A percentile compares a stretch with the other conserved stretches of the same genome.
Conservation (phyloP, 2,888 invertebrate genomes). For the Polydrusus cervinus region DNA sequence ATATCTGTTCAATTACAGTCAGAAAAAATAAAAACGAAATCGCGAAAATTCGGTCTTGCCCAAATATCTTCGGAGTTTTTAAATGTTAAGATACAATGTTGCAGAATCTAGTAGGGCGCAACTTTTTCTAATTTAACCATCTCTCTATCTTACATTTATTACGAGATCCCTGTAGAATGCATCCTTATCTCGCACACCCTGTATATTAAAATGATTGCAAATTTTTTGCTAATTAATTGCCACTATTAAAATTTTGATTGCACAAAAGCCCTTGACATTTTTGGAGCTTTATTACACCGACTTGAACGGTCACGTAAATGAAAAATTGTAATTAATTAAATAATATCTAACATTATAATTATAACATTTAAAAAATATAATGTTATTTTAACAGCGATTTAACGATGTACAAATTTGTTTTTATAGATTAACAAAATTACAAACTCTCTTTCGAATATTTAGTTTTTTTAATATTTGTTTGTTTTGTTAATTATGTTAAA, state of each 20-base stretch:
- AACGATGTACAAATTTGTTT: slow-evolving; percentile 17
- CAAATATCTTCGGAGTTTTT: no score
- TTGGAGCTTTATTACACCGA: background rate
- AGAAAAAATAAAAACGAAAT: no score
- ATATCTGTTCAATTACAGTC: no score
- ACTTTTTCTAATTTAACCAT: no score
- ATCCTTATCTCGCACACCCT: no score
- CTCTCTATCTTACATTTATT: no score
- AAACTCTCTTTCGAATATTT: no score
- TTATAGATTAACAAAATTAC: background rate
- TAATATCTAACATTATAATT: background rate
- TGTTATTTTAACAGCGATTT: slow-evolving; percentile 3
- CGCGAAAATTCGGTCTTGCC: no score
- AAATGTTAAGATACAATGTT: no score
- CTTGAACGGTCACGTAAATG: background rate
- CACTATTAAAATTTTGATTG: background rate
- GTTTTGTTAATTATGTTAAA: slow-evolving; percentile 1
- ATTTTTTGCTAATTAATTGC: background rate
- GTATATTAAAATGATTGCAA: background rate
- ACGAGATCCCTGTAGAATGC: no score
- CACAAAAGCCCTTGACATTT: slow-evolving; percentile 24
- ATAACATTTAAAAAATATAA: background rate
- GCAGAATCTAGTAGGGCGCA: no score
- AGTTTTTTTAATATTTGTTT: slow-evolving; percentile 10
- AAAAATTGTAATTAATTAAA: background rate